Conservation (phyloP, 2,888 invertebrate species). For the Lomographa bimaculata region DNA sequence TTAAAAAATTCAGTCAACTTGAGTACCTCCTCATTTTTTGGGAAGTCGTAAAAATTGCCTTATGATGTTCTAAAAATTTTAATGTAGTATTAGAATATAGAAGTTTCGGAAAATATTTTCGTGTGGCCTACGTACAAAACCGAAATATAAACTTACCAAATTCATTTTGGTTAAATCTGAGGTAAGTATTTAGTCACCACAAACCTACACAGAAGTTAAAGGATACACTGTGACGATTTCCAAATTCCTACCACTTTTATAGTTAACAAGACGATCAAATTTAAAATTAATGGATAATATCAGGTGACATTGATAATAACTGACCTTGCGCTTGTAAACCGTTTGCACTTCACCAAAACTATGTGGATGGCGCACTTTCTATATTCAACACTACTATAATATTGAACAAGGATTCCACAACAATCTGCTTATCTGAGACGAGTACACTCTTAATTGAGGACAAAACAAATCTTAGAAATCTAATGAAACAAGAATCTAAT, state of each 20-base stretch:
- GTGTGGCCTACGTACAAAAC: no score
- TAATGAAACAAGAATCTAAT: no score
- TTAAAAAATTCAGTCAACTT: no score
- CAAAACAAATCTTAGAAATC: no score
- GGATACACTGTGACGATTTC: constrained; percentile 49
- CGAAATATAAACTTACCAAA: constrained; percentile 54
- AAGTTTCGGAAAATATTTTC: no score
- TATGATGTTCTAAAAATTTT: no score
- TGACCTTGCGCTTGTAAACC: constrained; percentile 49
- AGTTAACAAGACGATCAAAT: constrained; percentile 44
- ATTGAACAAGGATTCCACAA: not conserved
- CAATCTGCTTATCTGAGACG: no score
- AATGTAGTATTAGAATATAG: no score
- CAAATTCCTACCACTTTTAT: constrained; percentile 50
- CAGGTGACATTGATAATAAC: constrained; percentile 43
- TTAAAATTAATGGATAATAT: constrained; percentile 43
- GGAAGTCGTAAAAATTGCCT: no score
- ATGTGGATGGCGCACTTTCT: constrained; percentile 36
- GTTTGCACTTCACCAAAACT: constrained; percentile 34
- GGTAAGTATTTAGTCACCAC: constrained; percentile 27
- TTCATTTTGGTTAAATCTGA: constrained; percentile 47
- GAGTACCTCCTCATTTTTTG: no score
- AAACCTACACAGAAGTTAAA: constrained; percentile 27
- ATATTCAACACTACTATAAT: constrained; percentile 23
- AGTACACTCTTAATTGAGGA: no score